Percentiles rank a stretch among this genome's conserved stretches.
phyloP scores from a whole-genome alignment of 2,797 vertebrate species.

The Pseudocheirus occidentalis region DNA sequence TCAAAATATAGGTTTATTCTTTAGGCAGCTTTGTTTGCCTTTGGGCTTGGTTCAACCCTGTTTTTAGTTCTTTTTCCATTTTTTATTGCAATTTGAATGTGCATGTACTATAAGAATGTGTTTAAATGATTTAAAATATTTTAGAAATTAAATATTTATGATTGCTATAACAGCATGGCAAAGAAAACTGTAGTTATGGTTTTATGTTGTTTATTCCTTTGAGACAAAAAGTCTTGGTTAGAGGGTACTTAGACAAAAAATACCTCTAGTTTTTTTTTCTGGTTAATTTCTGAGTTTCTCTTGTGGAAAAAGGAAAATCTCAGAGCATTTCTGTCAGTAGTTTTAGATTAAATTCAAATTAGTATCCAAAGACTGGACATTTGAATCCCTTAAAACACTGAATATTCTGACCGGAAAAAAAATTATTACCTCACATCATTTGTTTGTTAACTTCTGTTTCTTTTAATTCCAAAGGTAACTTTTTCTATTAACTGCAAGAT shows the following conservation, averaged over 20 bases:
- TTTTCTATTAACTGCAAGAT: neutral
- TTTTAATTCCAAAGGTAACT: neutral
- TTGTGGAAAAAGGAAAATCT: conserved; percentile 36
- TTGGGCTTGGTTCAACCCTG: neutral
- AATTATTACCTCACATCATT: neutral
- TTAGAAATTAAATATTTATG: conserved; percentile 44
- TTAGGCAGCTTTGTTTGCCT: neutral
- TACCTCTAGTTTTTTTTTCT: neutral
- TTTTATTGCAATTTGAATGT: neutral
- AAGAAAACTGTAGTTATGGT: neutral
- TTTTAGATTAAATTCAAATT: conserved; percentile 30
- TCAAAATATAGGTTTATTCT: neutral
- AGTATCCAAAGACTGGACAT: conserved; percentile 23
- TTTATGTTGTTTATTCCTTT: conserved; percentile 44
- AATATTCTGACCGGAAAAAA: neutral
- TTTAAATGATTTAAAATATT: conserved; percentile 44
- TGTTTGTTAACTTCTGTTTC: neutral
- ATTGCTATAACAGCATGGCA: conserved; percentile 15
- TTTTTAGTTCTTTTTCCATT: neutral
- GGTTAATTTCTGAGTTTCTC: conserved; percentile 24
- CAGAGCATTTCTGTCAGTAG: neutral
- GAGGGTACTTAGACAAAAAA: neutral
- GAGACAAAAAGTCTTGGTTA: conserved; percentile 42
- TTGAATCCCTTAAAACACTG: conserved; percentile 14
- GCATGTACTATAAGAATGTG: neutral